Base-by-base conservation (phyloP, 2,797 vertebrate genomes). In the Crocodylus rhombifer region DNA sequence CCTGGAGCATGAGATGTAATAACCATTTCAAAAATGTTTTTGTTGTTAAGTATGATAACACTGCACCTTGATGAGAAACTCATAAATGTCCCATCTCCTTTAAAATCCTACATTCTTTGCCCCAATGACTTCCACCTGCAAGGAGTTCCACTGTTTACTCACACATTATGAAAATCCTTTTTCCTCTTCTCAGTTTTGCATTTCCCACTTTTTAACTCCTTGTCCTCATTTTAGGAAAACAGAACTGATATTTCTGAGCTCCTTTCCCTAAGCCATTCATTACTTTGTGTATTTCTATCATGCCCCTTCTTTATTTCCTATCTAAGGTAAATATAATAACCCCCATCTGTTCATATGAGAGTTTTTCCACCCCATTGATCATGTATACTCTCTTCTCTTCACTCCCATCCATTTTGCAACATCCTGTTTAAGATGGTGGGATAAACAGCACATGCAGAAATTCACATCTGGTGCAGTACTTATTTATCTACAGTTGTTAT, bases 371-470 rank as follows among this genome's bases (percentile, higher is more conserved):
- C 21, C 33, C 33, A 36, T 36, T 8, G 67, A 71, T 69, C 57
- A 84, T 56, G 64, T 63, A 77, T 6, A 0, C 11, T 2, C 3
- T 63, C 87, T 84, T 86, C 86, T 62, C 51, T 77, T 16, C 58
- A 28, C 61, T 33, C 21, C 56, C 13, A 4, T 7, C 71, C 18
- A 2, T 63, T 21, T 13, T 0, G 1, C 14, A 61, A 28, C 15
- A 51, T 26, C 26, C 77, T 84, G 84, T 16, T 13, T 28, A 14
- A 42, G 30, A 14, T 60, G 61, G 3, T 80, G 77, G 51, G 51
- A 30, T 25, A 71, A 4, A n/a, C 51, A 26, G 20, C 9, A 8
- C 83, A 17, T 36, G 20, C 77, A 56, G 33, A 33, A 60, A 62
- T 51, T 51, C 42, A 51, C 42, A 51, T 10, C 42, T 51, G 42